Conservation (phyloP, 1,140 invertebrate genomes). For the Lasaia peninsularis region DNA sequence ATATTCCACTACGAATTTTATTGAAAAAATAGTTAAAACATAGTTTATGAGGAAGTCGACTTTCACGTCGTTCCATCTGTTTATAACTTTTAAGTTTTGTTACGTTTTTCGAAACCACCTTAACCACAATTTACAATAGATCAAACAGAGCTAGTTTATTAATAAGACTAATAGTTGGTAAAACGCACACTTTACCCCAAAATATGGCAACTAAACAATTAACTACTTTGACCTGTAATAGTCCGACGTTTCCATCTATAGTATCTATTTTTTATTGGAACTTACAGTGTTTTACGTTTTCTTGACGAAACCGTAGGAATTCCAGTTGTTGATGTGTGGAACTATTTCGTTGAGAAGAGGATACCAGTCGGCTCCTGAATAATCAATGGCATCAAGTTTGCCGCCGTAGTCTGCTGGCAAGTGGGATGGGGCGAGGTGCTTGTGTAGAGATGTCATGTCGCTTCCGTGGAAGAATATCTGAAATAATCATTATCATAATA, state of each 20-base stretch:
- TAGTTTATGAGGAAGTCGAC: no score
- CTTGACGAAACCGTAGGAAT: slow-evolving; percentile 80
- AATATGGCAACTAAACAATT: slow-evolving; percentile 8
- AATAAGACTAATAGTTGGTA: neutral
- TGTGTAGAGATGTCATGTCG: slow-evolving; percentile 85
- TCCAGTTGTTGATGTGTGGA: slow-evolving; percentile 82
- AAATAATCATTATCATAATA: slow-evolving; percentile 29
- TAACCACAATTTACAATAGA: no score
- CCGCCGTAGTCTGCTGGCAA: slow-evolving; percentile 88
- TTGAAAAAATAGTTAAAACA: no score
- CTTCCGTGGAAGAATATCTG: slow-evolving; percentile 88
- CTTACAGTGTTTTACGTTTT: slow-evolving; percentile 44
- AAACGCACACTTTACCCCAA: neutral
- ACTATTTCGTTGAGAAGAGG: slow-evolving; percentile 80
- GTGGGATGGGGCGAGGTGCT: slow-evolving; percentile 81
- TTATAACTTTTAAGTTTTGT: no score
- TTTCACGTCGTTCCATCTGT: no score
- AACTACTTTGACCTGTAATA: slow-evolving; percentile 9
- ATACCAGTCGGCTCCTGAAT: slow-evolving; percentile 85
- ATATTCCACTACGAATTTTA: no score
- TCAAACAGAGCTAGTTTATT: neutral
- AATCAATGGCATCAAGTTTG: slow-evolving; percentile 84
- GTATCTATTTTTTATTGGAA: neutral
- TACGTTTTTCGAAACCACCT: no score
- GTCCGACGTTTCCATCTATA: slow-evolving; percentile 1